phyloP scores from a whole-genome alignment of 2,113 vertebrate species.

The Corythornis vintsioides region DNA sequence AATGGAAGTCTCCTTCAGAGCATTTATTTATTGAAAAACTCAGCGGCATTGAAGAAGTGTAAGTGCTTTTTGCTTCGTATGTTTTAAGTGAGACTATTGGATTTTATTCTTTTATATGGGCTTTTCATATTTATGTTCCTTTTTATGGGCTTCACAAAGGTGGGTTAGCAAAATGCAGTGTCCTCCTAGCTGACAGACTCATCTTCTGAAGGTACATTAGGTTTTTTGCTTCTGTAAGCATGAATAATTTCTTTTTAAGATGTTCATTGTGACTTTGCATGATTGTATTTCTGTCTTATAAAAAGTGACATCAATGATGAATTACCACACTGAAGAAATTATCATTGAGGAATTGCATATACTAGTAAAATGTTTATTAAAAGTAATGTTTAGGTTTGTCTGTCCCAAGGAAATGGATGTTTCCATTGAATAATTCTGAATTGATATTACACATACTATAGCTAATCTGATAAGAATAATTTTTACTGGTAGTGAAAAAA shows the following conservation, averaged over 20 bases:
- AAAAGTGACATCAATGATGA: background rate
- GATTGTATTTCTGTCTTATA: background rate
- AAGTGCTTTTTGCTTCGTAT: background rate
- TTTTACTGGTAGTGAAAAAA: background rate
- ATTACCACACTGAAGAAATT: background rate
- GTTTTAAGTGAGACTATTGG: background rate
- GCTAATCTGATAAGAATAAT: background rate
- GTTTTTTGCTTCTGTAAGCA: background rate
- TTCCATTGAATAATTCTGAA: background rate
- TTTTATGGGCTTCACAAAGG: background rate
- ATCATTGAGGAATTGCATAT: background rate
- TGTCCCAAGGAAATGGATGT: background rate
- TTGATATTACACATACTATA: background rate
- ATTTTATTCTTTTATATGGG: background rate
- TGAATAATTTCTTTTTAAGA: background rate
- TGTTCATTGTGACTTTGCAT: background rate
- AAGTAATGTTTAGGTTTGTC: background rate
- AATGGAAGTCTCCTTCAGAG: background rate
- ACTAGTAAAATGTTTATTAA: background rate
- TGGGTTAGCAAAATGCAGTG: background rate
- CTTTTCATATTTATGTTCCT: background rate
- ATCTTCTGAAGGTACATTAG: background rate
- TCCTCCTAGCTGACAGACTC: background rate
- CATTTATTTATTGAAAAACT: background rate
- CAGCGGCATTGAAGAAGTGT: background rate